A percentile compares a stretch with the other conserved stretches of the same genome.
Evolutionary conservation across 2,113 vertebrate genomes (phyloP).

Genomic region (Peromyscus polionotus): DNA sequence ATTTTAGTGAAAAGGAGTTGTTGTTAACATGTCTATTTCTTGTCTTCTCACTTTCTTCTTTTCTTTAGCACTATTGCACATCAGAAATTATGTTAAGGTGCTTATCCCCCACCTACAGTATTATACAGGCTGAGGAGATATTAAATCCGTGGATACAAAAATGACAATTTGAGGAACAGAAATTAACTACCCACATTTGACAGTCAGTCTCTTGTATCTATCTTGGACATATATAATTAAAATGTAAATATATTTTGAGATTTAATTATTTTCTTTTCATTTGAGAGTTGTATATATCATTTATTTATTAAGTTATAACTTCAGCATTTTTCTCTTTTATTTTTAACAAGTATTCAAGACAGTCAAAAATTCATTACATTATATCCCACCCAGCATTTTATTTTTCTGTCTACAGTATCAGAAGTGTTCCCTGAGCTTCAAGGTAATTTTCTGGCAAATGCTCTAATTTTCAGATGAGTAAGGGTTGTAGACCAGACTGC

Average conservation of each 20-base stretch:
- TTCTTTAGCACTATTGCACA: neutral
- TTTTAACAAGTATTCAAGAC: conserved; percentile 43
- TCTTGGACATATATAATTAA: neutral
- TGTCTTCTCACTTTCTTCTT: neutral
- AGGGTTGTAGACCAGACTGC: neutral
- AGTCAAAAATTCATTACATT: neutral
- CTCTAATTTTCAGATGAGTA: conserved; percentile 23
- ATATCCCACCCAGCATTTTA: neutral
- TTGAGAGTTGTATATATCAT: conserved; percentile 4
- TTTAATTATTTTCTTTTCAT: conserved; percentile 22
- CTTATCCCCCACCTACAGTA: neutral
- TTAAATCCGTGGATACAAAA: conserved; percentile 29
- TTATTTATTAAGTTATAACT: conserved; percentile 33
- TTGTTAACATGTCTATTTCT: neutral
- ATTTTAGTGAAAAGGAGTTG: conserved; percentile 63
- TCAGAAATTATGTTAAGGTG: conserved; percentile 18
- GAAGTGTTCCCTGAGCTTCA: conserved; percentile 23
- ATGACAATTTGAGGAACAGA: conserved; percentile 32
- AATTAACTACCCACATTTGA: conserved; percentile 58
- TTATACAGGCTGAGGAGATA: neutral
- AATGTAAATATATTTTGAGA: conserved; percentile 11
- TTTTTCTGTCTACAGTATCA: neutral
- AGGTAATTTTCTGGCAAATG: conserved; percentile 40
- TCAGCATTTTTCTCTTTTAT: neutral
- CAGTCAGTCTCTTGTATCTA: neutral